Evolutionary conservation across 2,888 invertebrate species (phyloP), one percentile per base, ranked within the genome.

Genomic region (Neelides folsomi): DNA sequence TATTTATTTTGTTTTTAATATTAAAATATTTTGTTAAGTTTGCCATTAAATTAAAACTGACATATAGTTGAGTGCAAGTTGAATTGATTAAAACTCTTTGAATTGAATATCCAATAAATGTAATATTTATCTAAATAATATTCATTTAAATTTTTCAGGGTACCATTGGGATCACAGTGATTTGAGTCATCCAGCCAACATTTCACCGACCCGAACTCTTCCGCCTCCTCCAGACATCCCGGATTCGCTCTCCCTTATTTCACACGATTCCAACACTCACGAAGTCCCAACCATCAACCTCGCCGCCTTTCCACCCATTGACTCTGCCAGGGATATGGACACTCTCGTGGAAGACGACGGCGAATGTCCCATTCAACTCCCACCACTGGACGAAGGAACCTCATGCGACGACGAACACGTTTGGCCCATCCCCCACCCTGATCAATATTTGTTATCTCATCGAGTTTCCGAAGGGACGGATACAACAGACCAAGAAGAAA

Each of bases 171-270:
- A 63, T 51, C 55, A 57, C 43, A 57, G 53, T 38, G 60, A 60
- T 39, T 48, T 60, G n/a, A 56, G 54, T 8, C 61, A 59, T 44
- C 59, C 64, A 12, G 55, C 55, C n/a, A 64, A 64, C 41, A 64
- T 64, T 40, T 62, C 64, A 10, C 64, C 64, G n/a, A 54, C 56
- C 0, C 45, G 59, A 39, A 58, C 56, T 1, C 53, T 62, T 9
- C 64, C 61, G 10, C 61, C 63, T 9, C 59, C 60, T 9, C 62
- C 62, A 18, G 64, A 63, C 41, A 55, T 62, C 27, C 64, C 62
- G 3, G 63, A 63, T 45, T 58, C 60, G 0, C 51, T 55, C 10
- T 61, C 60, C 16, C 49, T 57, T 1, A 52, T 59, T 8, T 59
- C 60, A 8, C 59, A 59, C 42, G 60, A 62, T 49, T 60, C 64